Base-by-base conservation (phyloP, 2,888 invertebrate species). In the Epirrhoe alternata region DNA sequence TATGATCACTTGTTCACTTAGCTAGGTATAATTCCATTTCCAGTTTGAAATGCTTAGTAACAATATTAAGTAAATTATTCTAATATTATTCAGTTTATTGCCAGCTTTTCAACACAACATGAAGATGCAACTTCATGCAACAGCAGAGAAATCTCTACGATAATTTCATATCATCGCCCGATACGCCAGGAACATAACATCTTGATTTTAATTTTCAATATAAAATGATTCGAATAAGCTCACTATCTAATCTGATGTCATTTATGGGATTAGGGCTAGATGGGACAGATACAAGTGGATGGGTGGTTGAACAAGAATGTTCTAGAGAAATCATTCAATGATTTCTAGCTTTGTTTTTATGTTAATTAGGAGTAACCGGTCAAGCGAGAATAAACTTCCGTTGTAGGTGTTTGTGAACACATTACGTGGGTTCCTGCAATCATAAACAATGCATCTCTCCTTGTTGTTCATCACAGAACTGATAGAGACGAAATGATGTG, bases 231-330 rank as follows among this genome's bases (percentile, higher is more conserved):
- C 70, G 69, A 72, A 60, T 78, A 85, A 86, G 76, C 67, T 71
- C 86, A 63, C 85, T 81, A 82, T 84, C 89, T 91, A 87, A 92
- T 90, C 88, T 82, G 87, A 90, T 90, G 91, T 92, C 91, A 87
- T 92, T 91, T 91, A 90, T 91, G 83, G 88, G 90, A 91, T 92
- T 90, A 92, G 83, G 81, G 83, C 84, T 85, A 90, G 91, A 92
- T 92, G 87, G 79, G 88, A 83, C 86, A 86, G 90, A 92, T 89
- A 90, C 83, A 80, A 78, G 83, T 82, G 77, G 85, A 87, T 88
- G 85, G 88, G 85, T 86, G 87, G 87, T 82, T 86, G 38, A 42
- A 82, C 83, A 84, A 89, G 89, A 69, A 73, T 71, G 68, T 86
- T 79, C 77, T 80, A 61, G 86, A 90, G 89, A 90, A 89, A 90